These are phyloP conservation scores for Oophaga sylvatica DNA, from an alignment of 2,797 vertebrate genomes.

Conservation along the genomic window DNA sequence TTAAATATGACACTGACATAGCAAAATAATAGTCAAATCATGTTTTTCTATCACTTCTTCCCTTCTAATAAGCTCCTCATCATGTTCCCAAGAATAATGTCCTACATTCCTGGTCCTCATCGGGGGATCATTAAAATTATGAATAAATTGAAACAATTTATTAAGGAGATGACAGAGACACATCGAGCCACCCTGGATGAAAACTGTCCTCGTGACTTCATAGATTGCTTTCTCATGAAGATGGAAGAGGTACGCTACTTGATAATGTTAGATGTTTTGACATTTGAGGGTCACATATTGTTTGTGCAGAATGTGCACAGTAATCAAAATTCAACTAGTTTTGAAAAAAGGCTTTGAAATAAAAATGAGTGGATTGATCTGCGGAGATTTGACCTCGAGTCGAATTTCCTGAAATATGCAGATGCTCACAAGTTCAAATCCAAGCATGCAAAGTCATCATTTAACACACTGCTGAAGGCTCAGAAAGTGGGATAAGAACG, in stretches of 20 bases:
- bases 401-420: too few species aligned
- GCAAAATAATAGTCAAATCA: not conserved
- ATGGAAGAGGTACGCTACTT: slow-evolving; percentile 18
- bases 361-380: too few species aligned
- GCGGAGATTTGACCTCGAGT: too few species aligned
- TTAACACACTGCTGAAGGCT: too few species aligned
- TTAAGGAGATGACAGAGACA: not conserved
- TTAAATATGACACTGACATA: not conserved
- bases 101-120: slow-evolving; percentile 42
- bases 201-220: slow-evolving; percentile 46
- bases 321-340: not conserved
- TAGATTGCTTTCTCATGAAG: slow-evolving; percentile 49
- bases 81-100: slow-evolving; percentile 28
- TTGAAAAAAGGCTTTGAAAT: not conserved
- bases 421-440: too few species aligned
- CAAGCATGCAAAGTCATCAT: too few species aligned
- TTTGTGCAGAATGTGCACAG: too few species aligned
- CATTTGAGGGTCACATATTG: not conserved
- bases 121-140: slow-evolving; percentile 4
- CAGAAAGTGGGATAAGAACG: too few species aligned
- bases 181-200: slow-evolving; percentile 35
- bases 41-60: not conserved
- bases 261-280: not conserved
- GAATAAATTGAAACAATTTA: not conserved
- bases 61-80: slow-evolving; percentile 21